These are phyloP conservation scores for Protophormia terraenovae DNA, from an alignment of 2,888 invertebrate genomes.

Conservation along the genomic window DNA sequence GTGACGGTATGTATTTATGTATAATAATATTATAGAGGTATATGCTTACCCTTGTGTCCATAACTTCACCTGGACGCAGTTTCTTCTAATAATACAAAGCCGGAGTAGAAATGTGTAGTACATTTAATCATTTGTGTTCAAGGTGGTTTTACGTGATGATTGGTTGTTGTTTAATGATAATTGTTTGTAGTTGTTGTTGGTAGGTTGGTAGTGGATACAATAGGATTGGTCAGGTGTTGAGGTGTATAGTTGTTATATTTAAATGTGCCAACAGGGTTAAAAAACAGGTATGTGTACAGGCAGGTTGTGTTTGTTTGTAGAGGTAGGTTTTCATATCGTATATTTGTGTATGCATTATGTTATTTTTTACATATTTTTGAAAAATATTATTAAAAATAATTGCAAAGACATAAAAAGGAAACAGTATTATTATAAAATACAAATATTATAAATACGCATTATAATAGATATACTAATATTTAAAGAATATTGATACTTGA, in stretches of 20 bases:
- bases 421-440: constrained; percentile 29
- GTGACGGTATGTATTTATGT: background rate
- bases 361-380: constrained; percentile 5
- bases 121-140: constrained; percentile 61
- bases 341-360: constrained; percentile 13
- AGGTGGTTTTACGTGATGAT: too few species aligned
- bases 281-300: constrained; percentile 29
- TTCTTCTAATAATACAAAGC: constrained; percentile 78
- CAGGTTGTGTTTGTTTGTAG: constrained; percentile 28
- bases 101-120: too few species aligned
- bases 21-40: background rate
- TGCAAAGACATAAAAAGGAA: constrained; percentile 51
- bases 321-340: constrained; percentile 5
- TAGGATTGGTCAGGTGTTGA: constrained; percentile 24
- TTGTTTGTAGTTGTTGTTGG: constrained; percentile 64
- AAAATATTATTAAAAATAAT: constrained; percentile 21
- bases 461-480: too few species aligned
- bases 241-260: background rate
- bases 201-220: constrained; percentile 10
- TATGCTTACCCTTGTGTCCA: constrained; percentile 94
- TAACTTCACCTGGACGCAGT: constrained; percentile 96
- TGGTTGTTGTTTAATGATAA: constrained; percentile 46
- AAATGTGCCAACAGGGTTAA: background rate
- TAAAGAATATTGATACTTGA: too few species aligned
- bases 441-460: background rate